Evolutionary conservation across 2,888 invertebrate species (phyloP), one percentile per base, ranked within the genome.

Genomic region (Agapetus fuscipes): DNA sequence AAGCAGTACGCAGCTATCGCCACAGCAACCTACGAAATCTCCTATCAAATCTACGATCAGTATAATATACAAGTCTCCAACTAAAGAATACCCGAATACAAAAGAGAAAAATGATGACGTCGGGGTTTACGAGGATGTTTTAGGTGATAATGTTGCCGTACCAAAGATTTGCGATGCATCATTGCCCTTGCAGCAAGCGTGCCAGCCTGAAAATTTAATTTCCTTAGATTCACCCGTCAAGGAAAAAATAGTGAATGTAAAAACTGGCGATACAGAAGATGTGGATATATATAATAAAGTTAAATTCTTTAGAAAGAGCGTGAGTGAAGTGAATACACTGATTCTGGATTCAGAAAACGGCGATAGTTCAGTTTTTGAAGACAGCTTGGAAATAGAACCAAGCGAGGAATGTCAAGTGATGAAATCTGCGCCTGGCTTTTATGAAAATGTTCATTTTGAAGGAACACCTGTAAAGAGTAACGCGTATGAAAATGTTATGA

Each of bases 271-370:
- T 20, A 55, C 55, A 33, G 55, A 60, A 3, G 64, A 65, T 30
- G 49, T 65, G 2, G 71, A 72, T 36, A 76, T 84, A 1, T 85
- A 85, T 52, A 82, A 82, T 49, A 76, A 84, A 67, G 83, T 85
- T 0, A 83, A 83, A 51, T 78, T 82, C 54, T 81, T 83, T 50
- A 70, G 78, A 27, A 71, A 79, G 50, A 82, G 81, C 14, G 78
- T 84, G 27, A 78, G 81, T 30, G 83, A 84, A 59, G 81, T 84
- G 0, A 85, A 85, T 54, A 78, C 67, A 7, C 26, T 68, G 59
- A 53, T 68, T 1, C 40, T 64, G 2, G 62, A 62, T 43, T 54
- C 61, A 3, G 47, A 50, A 35, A 41, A 43, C 1, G 61, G 61
- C 33, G 37, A 39, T 12, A 26, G 27, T 17, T 31, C 20, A 1